A percentile compares a stretch with the other conserved stretches of the same genome.
Conservation (phyloP, 30 jellyfish, hydroid and myxozoan genomes). For the Sanderia malayensis region DNA sequence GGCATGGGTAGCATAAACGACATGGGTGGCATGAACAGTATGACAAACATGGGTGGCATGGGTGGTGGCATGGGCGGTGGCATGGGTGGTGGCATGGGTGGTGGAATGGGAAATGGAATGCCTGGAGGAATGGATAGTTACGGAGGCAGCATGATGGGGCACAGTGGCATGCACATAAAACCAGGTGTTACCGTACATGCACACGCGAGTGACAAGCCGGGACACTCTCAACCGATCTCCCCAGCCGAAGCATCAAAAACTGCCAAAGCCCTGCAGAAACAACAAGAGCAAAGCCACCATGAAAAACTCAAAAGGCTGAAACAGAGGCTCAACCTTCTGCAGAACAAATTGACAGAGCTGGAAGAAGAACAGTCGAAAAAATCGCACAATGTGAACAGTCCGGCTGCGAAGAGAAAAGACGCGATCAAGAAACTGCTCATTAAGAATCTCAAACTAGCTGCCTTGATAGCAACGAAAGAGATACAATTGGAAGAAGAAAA, state of each 20-base stretch:
- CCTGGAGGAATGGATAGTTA: slow-evolving; percentile 25
- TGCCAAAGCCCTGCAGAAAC: slow-evolving; percentile 70
- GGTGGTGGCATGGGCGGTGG: slow-evolving; percentile 35
- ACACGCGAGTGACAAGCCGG: slow-evolving; percentile 93
- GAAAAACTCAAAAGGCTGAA: slow-evolving; percentile 58
- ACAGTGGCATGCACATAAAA: slow-evolving; percentile 29
- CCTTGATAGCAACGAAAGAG: slow-evolving; percentile 93
- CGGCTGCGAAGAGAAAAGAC: slow-evolving; percentile 71
- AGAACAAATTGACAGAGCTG: slow-evolving; percentile 51
- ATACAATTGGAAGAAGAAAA: slow-evolving; percentile 90
- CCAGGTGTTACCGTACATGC: slow-evolving; percentile 84
- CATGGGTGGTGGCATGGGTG: slow-evolving; percentile 21
- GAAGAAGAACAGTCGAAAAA: slow-evolving; percentile 94
- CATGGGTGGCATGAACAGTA: slow-evolving; percentile 28
- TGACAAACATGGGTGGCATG: slow-evolving; percentile 27
- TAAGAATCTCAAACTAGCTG: slow-evolving; percentile 88
- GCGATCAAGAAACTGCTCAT: slow-evolving; percentile 85
- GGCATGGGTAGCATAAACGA: slow-evolving; percentile 14
- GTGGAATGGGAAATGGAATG: slow-evolving; percentile 23
- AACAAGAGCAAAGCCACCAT: slow-evolving; percentile 48
- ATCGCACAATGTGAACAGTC: slow-evolving; percentile 73
- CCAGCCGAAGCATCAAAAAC: slow-evolving; percentile 70
- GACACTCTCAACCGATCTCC: slow-evolving; percentile 33
- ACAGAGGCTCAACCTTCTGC: slow-evolving; percentile 52
- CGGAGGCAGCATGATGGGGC: slow-evolving; percentile 20